These are phyloP conservation scores for Peromyscus polionotus DNA, from an alignment of 2,113 vertebrate genomes.

Conservation along the genomic window DNA sequence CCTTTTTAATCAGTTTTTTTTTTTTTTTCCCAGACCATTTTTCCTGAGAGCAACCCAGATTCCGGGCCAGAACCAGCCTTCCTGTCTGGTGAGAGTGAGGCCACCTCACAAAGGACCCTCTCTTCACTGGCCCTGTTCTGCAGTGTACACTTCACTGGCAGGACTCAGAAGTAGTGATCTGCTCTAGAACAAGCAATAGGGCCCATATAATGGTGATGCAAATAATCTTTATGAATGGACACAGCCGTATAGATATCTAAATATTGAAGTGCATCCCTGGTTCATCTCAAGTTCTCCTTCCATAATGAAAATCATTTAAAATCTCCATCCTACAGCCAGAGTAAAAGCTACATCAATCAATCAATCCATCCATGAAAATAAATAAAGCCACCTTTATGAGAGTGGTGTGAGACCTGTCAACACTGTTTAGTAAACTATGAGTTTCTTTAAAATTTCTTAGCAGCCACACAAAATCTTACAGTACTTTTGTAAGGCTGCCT, in stretches of 20 bases:
- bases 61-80: neutral
- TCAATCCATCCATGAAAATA: no score
- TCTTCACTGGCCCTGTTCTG: neutral
- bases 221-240: neutral
- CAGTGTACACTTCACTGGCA: neutral
- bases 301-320: conserved; percentile 1
- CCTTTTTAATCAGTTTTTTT: neutral
- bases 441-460: conserved; percentile 63
- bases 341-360: neutral
- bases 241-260: neutral
- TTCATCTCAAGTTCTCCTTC: neutral
- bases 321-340: conserved; percentile 3
- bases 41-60: neutral
- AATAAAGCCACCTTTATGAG: neutral
- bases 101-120: neutral
- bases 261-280: neutral
- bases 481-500: conserved; percentile 46
- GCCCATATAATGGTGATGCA: neutral
- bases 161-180: neutral
- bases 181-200: conserved; percentile 5
- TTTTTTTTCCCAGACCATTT: neutral
- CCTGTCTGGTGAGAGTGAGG: neutral
- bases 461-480: conserved; percentile 66
- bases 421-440: conserved; percentile 50
- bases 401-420: conserved; percentile 2